These are phyloP conservation scores for Pipistrellus pipistrellus DNA, from an alignment of 2,797 vertebrate species.

Conservation along the genomic window DNA sequence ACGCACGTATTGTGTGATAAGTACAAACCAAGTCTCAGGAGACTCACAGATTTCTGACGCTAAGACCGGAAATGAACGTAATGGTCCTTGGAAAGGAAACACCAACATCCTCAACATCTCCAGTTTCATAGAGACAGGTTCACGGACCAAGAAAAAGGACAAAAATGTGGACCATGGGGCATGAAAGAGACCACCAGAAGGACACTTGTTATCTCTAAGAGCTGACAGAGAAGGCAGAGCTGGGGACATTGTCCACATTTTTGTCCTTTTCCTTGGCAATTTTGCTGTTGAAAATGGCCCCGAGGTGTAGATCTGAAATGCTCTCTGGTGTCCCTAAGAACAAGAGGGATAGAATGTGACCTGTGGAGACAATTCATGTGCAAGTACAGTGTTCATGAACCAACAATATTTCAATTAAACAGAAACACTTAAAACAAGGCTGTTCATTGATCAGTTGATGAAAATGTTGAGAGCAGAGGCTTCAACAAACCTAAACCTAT, in stretches of 20 bases:
- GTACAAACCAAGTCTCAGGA: too few relatives aligned
- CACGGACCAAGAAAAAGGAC: too few relatives aligned
- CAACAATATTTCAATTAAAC: neutral
- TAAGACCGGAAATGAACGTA: neutral
- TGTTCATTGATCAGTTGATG: neutral
- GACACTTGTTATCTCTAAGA: too few relatives aligned
- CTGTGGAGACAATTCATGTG: rapidly evolving
- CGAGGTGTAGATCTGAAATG: too few relatives aligned
- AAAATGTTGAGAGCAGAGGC: neutral
- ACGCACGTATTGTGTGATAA: too few relatives aligned
- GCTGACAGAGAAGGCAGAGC: neutral
- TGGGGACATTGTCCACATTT: neutral
- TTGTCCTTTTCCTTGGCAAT: neutral
- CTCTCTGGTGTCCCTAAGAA: neutral
- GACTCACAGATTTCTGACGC: neutral
- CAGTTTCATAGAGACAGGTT: neutral
- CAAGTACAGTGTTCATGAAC: neutral
- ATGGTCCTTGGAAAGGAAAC: too few relatives aligned
- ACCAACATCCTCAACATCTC: neutral
- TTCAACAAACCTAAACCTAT: neutral
- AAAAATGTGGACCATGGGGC: too few relatives aligned
- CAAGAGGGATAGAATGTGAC: neutral
- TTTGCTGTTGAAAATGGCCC: neutral
- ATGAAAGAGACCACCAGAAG: too few relatives aligned
- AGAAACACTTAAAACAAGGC: neutral